Base-by-base conservation (phyloP, 2,113 vertebrate genomes). In the Rhinolophus sinicus region DNA sequence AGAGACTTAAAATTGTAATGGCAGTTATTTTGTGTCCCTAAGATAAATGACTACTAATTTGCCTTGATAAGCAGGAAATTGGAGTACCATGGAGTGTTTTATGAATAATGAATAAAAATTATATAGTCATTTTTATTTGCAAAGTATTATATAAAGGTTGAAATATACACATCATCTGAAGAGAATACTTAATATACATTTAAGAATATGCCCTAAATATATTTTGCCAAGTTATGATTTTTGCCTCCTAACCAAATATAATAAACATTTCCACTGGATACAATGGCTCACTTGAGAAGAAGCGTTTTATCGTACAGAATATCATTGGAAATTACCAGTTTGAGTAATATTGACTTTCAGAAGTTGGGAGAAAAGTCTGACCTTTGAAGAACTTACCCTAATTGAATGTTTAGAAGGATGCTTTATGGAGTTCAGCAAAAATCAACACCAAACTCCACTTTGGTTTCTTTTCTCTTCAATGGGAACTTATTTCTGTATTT, bases 111-210 rank as follows among this genome's bases (percentile, higher is more conserved):
- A 62, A 67, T 87, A 89, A 82, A 88, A 89, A 76, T 67, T 84
- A 47, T 18, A 40, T 81, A 62, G 7, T 70, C 92, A 88, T 90
- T 92, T 93, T 21, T 93, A 22, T 96, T 95, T 94, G 30, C 14
- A 82, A 84, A 77, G 50, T 78, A 73, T 72, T 97, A 85, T 24
- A 50, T 92, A 73, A 96, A 82, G 60, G 5, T 38, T 62, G 35
- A 96, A 89, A 83, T 83, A 93, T 35, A 44, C 15, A 86, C 60
- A 93, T 88, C n/a, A 95, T 72, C 52, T 86, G 35, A 69, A 85
- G 21, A 67, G 6, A 85, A 62, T 78, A 70, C 10, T 75, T 87
- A 84, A 33, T 54, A 86, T 64, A 80, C 7, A 13, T 50, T 82
- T 82, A 94, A 58, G 73, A 26, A 60, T 84, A 75, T 75, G 19